Base-by-base conservation (phyloP, 2,113 vertebrate genomes). In the Ictalurus furcatus region DNA sequence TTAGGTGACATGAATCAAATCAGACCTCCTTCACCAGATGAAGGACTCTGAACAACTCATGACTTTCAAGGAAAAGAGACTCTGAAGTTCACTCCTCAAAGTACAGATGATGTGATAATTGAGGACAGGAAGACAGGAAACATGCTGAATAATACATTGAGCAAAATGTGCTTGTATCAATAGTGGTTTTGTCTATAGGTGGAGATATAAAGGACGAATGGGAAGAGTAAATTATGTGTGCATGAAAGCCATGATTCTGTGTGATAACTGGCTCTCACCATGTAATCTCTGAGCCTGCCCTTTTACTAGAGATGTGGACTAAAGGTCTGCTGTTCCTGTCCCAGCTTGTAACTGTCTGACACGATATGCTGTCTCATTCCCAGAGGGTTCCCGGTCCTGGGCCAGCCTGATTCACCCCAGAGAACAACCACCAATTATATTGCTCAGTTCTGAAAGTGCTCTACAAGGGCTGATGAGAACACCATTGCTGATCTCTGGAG, bases 381-480 rank as follows among this genome's bases (percentile, higher is more conserved):
- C 82, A 88, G 88, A 85, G 86, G 85, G 25, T 28, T 89, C 44
- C n/a, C 7, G 19, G 63, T 65, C 78, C 52, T 58, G 78, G 61
- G n/a, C 37, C 48, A 56, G 87, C 23, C 56, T 82, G 85, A 56
- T 56, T 88, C 84, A 69, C 61, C 25, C 83, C 54, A 84, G 59
- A 87, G 82, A 88, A 85, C 85, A 91, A 87, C 88, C 82, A 81
- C 40, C 88, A 88, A 87, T 89, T 91, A 85, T 91, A 79, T 76
- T 52, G 30, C 34, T 85, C 84, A 71, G 74, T 54, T 59, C 21
- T 25, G 34, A 82, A 14, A 71, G 12, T 37, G 61, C 12, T 73
- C 40, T 37, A 48, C 4, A 58, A 52, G 30, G 81, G 8, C 85
- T 40, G 73, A 79, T 71, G 86, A 61, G 85, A 48, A 84, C 17